Percentiles rank a stretch among this genome's conserved stretches.
Conservation (phyloP, 2,888 invertebrate species). For the Agrochola litura region DNA sequence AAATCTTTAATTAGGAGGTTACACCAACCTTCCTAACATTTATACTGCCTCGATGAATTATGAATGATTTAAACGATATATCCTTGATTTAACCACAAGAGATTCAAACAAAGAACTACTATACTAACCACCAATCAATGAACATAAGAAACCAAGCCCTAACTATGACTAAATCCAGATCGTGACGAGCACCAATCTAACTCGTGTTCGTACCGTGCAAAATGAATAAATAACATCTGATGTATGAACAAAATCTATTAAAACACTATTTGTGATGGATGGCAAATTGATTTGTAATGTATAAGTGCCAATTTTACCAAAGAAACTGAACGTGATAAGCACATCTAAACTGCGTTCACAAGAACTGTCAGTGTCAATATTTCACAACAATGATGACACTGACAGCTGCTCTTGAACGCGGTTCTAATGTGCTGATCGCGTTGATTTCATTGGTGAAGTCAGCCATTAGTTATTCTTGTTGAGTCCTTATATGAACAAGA, state of each 20-base stretch:
- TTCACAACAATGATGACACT: background rate
- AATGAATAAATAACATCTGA: conserved; percentile 63
- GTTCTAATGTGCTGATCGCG: no score
- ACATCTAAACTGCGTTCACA: no score
- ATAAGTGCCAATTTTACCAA: background rate
- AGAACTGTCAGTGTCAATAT: no score
- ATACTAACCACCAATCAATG: conserved; percentile 15
- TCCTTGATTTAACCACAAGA: conserved; percentile 16
- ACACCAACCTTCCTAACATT: background rate
- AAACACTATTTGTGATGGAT: conserved; percentile 44
- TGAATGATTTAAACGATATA: conserved; percentile 4
- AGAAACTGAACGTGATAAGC: no score
- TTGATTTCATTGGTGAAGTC: background rate
- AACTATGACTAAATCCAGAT: conserved; percentile 45
- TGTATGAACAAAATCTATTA: conserved; percentile 63
- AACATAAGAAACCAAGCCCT: conserved; percentile 23
- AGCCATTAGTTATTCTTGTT: conserved; percentile 19
- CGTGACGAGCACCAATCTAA: conserved; percentile 49
- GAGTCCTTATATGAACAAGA: conserved; percentile 29
- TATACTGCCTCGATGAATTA: background rate
- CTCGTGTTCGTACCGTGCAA: conserved; percentile 55
- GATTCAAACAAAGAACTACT: conserved; percentile 28
- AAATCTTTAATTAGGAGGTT: background rate
- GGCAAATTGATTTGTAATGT: conserved; percentile 49
- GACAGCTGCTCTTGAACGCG: background rate